Conservation (phyloP, 1,140 invertebrate genomes). For the Cydia strobilella region DNA sequence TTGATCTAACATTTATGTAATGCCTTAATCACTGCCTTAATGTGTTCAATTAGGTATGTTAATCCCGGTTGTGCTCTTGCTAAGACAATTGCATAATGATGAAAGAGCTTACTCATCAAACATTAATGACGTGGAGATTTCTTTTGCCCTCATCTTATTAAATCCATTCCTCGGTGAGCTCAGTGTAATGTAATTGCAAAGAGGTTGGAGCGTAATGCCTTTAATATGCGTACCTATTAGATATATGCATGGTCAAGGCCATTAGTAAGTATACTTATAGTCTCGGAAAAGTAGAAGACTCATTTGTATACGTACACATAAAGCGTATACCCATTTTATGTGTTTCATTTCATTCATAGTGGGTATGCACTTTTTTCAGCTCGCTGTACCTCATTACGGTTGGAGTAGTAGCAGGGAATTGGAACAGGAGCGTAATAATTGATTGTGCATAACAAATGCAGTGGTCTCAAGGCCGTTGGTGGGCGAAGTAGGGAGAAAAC, state of each 20-base stretch:
- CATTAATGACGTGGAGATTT: too few relatives aligned
- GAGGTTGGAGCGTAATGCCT: background rate
- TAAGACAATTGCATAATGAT: background rate
- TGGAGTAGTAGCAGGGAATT: background rate
- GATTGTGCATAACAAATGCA: slow-evolving; percentile 2
- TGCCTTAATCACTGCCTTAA: too few relatives aligned
- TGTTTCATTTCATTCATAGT: too few relatives aligned
- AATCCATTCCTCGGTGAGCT: background rate
- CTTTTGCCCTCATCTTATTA: background rate
- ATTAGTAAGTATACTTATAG: background rate
- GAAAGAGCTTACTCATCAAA: background rate
- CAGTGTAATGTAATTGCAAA: background rate
- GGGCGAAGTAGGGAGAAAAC: background rate
- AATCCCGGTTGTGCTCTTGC: slow-evolving; percentile 27
- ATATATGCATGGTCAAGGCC: too few relatives aligned
- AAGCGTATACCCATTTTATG: too few relatives aligned
- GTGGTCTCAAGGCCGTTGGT: background rate
- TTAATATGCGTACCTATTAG: too few relatives aligned
- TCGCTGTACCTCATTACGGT: background rate
- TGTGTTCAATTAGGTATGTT: background rate
- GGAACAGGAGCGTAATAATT: background rate
- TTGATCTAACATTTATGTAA: too few relatives aligned
- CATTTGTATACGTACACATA: background rate
- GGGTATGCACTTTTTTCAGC: too few relatives aligned
- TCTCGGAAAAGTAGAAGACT: background rate